Evolutionary conservation across 30 jellyfish, hydroid and myxozoan genomes (phyloP).

Genomic region (Aurelia sp.): DNA sequence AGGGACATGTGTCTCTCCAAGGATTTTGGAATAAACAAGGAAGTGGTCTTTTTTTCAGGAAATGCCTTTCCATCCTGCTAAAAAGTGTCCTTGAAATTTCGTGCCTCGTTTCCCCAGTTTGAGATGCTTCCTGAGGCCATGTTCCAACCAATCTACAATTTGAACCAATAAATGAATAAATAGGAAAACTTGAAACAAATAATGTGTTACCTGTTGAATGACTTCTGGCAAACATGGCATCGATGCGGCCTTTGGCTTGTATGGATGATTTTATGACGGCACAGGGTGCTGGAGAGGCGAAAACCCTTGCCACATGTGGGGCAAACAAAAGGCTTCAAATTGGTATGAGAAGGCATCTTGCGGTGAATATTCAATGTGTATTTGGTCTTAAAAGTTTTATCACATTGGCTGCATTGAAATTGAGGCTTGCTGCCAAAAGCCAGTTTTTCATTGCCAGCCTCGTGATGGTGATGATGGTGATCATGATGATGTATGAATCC

Average conservation of each 20-base stretch:
- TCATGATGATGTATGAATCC: conserved; percentile 30
- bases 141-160: too few relatives aligned
- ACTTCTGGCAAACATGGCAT: conserved; percentile 90
- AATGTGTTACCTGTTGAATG: conserved; percentile 70
- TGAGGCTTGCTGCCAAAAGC: conserved; percentile 69
- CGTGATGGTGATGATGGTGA: conserved; percentile 32
- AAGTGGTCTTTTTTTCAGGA: too few relatives aligned
- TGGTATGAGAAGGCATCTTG: conserved; percentile 96
- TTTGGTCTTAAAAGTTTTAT: conserved; percentile 86
- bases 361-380: conserved; percentile 92
- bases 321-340: conserved; percentile 96
- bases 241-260: conserved; percentile 96
- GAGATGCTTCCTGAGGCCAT: too few relatives aligned
- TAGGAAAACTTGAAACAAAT: neutral
- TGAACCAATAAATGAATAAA: too few relatives aligned
- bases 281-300: conserved; percentile 96
- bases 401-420: conserved; percentile 94
- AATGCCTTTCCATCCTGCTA: too few relatives aligned
- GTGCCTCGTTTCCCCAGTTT: too few relatives aligned
- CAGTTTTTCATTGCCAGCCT: conserved; percentile 10
- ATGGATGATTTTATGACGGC: conserved; percentile 96
- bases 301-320: conserved; percentile 96
- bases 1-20: too few relatives aligned
- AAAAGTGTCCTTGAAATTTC: too few relatives aligned
- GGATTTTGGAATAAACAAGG: too few relatives aligned